phyloP scores from a whole-genome alignment of 2,888 invertebrate genomes.

The Drosophila falleni region DNA sequence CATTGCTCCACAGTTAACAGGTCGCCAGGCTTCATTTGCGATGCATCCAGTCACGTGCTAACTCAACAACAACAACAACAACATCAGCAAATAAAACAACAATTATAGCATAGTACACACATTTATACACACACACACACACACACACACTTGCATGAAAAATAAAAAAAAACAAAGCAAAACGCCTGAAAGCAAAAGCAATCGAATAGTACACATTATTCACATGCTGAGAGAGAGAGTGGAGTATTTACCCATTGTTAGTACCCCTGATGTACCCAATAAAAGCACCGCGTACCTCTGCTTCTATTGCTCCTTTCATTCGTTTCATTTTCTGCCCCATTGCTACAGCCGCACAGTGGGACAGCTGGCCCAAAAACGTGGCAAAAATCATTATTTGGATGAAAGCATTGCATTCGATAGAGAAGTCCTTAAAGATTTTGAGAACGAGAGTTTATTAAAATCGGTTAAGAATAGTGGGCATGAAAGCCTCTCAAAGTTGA shows the following conservation, averaged over 20 bases:
- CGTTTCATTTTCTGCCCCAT: background rate
- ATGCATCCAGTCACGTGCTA: slow-evolving; percentile 37
- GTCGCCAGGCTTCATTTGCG: slow-evolving; percentile 10
- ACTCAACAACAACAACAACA: slow-evolving; percentile 14
- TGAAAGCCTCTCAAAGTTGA: too few species aligned
- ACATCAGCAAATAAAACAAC: background rate
- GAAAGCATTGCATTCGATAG: too few species aligned
- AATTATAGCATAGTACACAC: background rate
- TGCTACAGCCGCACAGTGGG: too few species aligned
- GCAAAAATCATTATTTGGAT: too few species aligned
- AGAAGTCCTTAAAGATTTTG: too few species aligned
- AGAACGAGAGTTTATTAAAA: too few species aligned
- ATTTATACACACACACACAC: slow-evolving; percentile 8
- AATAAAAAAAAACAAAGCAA: background rate
- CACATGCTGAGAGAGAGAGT: background rate
- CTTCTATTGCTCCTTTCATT: background rate
- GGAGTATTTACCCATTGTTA: slow-evolving; percentile 5
- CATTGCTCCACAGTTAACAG: slow-evolving; percentile 5
- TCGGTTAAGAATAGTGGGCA: too few species aligned
- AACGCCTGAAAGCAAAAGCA: background rate
- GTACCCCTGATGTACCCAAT: slow-evolving; percentile 6
- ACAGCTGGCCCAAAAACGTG: too few species aligned
- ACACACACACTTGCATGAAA: too few species aligned
- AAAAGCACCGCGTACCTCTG: background rate
- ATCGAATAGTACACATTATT: slow-evolving; percentile 7